Conservation (phyloP, 2,113 vertebrate genomes). For the Crocuta crocuta region DNA sequence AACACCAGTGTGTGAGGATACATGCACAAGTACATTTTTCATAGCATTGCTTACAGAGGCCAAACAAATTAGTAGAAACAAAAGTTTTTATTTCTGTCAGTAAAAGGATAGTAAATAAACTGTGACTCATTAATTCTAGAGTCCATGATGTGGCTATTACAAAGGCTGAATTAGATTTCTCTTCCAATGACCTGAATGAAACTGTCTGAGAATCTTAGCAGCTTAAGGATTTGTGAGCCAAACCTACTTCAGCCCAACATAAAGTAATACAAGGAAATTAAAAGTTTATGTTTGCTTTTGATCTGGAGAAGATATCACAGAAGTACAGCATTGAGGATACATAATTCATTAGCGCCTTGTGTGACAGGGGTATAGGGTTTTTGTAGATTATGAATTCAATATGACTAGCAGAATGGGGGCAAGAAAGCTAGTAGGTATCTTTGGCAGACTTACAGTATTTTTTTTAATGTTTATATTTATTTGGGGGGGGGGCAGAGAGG, state of each 20-base stretch:
- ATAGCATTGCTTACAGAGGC: background rate
- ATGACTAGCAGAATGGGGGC: background rate
- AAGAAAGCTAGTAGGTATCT: background rate
- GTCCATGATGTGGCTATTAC: background rate
- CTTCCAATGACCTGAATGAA: background rate
- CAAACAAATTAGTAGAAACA: conserved; percentile 2
- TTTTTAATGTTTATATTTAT: too few relatives aligned
- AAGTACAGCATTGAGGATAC: background rate
- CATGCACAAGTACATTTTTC: background rate
- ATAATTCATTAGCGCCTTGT: background rate
- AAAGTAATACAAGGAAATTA: background rate
- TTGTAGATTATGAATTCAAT: background rate
- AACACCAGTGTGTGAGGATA: background rate
- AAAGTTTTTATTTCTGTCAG: background rate
- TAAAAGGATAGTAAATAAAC: background rate
- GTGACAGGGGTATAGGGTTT: background rate
- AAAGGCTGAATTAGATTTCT: conserved; percentile 20
- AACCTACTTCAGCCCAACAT: background rate
- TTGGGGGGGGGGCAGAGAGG: too few relatives aligned
- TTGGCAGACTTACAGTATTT: background rate
- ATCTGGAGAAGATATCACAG: background rate
- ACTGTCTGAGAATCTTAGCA: background rate
- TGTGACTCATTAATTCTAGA: background rate
- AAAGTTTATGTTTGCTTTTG: background rate
- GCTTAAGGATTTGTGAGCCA: background rate